These are phyloP conservation scores for Nephrotoma flavescens DNA, from an alignment of 2,888 invertebrate species.

Conservation along the genomic window DNA sequence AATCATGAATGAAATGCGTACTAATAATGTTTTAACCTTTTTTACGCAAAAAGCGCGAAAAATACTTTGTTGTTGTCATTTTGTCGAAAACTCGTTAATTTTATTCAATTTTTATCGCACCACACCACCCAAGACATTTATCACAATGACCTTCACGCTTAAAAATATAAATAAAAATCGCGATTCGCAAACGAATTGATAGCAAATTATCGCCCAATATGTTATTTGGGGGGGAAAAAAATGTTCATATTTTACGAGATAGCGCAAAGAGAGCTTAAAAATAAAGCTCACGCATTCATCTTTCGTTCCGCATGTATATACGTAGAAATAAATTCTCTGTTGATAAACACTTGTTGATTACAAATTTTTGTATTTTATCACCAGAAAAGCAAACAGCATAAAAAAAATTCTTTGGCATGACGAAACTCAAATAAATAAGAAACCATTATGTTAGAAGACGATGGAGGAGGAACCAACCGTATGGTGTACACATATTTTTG, in stretches of 20 bases:
- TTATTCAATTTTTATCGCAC: background rate
- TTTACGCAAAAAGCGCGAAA: background rate
- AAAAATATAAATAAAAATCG: background rate
- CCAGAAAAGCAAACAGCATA: background rate
- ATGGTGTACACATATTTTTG: background rate
- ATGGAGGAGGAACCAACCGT: background rate
- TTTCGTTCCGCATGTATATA: background rate
- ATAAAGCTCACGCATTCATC: background rate
- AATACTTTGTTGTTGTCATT: background rate
- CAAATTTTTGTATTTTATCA: background rate
- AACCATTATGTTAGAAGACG: background rate
- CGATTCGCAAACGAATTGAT: background rate
- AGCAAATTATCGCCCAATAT: background rate
- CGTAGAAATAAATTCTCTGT: background rate
- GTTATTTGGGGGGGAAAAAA: background rate
- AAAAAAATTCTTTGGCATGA: background rate
- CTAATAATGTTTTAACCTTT: background rate
- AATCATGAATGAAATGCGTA: background rate
- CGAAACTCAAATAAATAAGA: background rate
- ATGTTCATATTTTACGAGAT: background rate
- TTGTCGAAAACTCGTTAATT: background rate
- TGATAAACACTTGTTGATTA: background rate
- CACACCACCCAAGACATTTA: background rate
- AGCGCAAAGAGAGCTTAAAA: background rate
- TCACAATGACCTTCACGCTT: background rate